A percentile compares a stretch with the other conserved stretches of the same genome.
Conservation (phyloP, 2,888 invertebrate species). For the Drosophila fungiperda region DNA sequence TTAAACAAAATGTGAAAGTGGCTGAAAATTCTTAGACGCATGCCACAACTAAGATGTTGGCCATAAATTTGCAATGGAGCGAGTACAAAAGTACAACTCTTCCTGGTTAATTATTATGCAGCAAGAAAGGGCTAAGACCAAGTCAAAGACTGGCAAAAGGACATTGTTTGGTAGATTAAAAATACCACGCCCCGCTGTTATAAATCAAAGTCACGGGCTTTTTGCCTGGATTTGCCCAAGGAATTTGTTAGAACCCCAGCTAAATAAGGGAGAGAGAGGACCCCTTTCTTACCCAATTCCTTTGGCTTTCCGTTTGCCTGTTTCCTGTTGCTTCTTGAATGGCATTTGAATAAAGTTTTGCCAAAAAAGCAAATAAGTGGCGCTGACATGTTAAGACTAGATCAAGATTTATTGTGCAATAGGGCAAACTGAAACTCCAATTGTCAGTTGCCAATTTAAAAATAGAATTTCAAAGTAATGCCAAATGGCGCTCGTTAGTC, state of each 20-base stretch:
- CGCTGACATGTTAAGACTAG: conserved; percentile 76
- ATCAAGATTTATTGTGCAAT: conserved; percentile 62
- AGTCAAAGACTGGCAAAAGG: conserved; percentile 29
- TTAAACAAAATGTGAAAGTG: conserved; percentile 61
- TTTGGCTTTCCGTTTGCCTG: conserved; percentile 26
- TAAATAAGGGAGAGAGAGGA: conserved; percentile 12
- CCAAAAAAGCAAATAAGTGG: conserved; percentile 64
- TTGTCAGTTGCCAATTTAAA: conserved; percentile 78
- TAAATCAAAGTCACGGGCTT: conserved; percentile 80
- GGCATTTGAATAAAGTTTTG: conserved; percentile 71
- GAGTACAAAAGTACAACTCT: conserved; percentile 16
- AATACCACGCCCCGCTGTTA: conserved; percentile 72
- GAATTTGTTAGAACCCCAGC: conserved; percentile 67
- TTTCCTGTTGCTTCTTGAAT: conserved; percentile 70
- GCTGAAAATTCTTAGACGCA: conserved; percentile 36
- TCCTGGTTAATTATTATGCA: conserved; percentile 69
- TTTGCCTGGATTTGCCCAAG: conserved; percentile 73
- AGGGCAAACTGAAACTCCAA: background rate
- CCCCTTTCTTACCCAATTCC: background rate
- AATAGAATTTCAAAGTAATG: conserved; percentile 70
- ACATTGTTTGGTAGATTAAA: conserved; percentile 70
- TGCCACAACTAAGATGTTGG: conserved; percentile 52
- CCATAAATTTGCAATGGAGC: conserved; percentile 56
- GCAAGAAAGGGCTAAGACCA: conserved; percentile 30
- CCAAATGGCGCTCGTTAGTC: conserved; percentile 37